Percentiles rank a stretch among this genome's conserved stretches.
These are phyloP conservation scores for Sander lucioperca DNA, from an alignment of 2,113 vertebrate genomes.

Conservation along the genomic window DNA sequence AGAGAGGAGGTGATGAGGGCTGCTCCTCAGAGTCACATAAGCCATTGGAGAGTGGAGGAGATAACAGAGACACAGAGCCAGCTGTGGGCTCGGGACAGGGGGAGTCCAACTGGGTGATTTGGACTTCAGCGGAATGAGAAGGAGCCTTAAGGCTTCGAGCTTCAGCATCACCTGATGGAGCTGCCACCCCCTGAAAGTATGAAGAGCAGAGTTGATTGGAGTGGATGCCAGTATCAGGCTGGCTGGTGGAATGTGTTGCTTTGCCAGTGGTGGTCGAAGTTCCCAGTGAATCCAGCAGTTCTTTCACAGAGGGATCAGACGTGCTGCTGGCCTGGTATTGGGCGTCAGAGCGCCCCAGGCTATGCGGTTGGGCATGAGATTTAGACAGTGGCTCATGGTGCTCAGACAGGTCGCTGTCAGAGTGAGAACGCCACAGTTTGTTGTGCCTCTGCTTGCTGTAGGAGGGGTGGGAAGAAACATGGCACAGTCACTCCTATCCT, in stretches of 20 bases:
- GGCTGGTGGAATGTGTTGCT: conserved; percentile 58
- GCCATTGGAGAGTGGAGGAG: conserved; percentile 68
- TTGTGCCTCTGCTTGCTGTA: conserved; percentile 93
- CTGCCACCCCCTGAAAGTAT: background rate
- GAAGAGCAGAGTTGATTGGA: conserved; percentile 52
- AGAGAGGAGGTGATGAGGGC: conserved; percentile 52
- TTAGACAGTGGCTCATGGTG: conserved; percentile 89
- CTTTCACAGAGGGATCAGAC: conserved; percentile 88
- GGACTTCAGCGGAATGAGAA: conserved; percentile 30
- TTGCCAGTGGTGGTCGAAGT: conserved; percentile 29
- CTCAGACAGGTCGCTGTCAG: conserved; percentile 95
- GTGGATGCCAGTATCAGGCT: conserved; percentile 50
- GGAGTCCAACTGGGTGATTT: conserved; percentile 24
- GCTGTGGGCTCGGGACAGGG: conserved; percentile 31
- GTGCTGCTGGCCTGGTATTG: conserved; percentile 88
- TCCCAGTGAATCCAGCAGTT: conserved; percentile 82
- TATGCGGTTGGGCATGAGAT: conserved; percentile 68
- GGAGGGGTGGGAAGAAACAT: conserved; percentile 24
- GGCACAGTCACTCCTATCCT: background rate
- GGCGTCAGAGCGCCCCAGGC: conserved; percentile 78
- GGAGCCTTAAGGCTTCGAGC: conserved; percentile 20
- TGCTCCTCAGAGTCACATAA: conserved; percentile 62
- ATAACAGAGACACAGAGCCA: conserved; percentile 33
- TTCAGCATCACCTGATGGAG: background rate
- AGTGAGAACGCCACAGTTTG: conserved; percentile 96